Conservation (phyloP, 2,797 vertebrate species). For the Onychomys leucogaster region DNA sequence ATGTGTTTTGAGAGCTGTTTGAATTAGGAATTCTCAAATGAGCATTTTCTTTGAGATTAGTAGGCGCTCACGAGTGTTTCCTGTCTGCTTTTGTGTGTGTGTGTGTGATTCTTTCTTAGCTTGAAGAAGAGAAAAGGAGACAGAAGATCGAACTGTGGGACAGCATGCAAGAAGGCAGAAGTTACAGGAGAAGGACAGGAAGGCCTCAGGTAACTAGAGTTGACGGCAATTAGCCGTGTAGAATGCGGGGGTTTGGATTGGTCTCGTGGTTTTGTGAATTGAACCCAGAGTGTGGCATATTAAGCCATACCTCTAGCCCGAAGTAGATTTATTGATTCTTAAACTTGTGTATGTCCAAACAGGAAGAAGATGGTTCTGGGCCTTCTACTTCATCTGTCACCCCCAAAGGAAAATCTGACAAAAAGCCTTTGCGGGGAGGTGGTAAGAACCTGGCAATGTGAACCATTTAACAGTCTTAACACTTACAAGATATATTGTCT, state of each 20-base stretch:
- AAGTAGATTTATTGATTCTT: neutral
- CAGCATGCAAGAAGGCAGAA: conserved; percentile 93
- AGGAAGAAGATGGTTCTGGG: conserved; percentile 84
- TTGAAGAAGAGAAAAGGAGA: conserved; percentile 94
- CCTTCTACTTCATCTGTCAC: conserved; percentile 87
- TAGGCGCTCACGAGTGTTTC: neutral
- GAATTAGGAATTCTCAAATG: neutral
- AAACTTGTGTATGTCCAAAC: conserved; percentile 66
- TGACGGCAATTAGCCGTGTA: too few species aligned
- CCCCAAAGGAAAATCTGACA: conserved; percentile 90
- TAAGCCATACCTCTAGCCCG: neutral
- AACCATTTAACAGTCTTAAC: neutral
- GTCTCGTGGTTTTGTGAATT: neutral
- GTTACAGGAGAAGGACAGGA: conserved; percentile 88
- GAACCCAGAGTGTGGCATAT: neutral
- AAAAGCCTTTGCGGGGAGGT: conserved; percentile 90
- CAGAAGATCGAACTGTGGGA: conserved; percentile 96
- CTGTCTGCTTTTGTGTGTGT: neutral
- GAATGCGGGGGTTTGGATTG: neutral
- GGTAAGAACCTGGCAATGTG: conserved; percentile 86
- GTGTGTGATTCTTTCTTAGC: conserved; percentile 84
- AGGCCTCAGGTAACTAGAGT: conserved; percentile 86
- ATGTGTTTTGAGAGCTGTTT: neutral
- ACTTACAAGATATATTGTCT: neutral
- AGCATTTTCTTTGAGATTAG: neutral